A percentile compares a stretch with the other conserved stretches of the same genome.
phyloP scores from a whole-genome alignment of 2,797 vertebrate species.

The Mus spretus region DNA sequence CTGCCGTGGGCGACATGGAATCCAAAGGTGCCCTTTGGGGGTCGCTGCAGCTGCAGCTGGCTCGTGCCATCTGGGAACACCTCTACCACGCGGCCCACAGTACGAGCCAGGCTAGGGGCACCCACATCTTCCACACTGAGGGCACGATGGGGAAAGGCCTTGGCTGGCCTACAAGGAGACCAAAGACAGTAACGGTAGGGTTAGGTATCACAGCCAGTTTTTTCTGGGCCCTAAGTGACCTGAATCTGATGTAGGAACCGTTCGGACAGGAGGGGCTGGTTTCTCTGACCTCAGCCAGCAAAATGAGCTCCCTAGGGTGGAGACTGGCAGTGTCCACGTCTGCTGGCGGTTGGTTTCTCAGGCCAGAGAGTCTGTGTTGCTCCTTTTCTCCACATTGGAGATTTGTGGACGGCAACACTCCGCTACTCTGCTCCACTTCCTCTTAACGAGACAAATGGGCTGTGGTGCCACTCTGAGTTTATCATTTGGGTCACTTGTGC shows the following conservation, averaged over 20 bases:
- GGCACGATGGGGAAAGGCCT: conserved; percentile 85
- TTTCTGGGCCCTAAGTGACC: not conserved
- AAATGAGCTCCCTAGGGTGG: not conserved
- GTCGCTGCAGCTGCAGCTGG: conserved; percentile 93
- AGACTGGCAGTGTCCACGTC: not conserved
- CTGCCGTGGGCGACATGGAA: conserved; percentile 95
- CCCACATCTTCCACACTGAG: conserved; percentile 93
- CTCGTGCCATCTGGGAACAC: conserved; percentile 95
- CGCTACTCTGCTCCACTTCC: not conserved
- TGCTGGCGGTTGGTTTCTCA: too few species aligned
- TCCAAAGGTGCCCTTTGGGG: conserved; percentile 93
- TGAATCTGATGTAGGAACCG: not conserved
- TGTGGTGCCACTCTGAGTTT: not conserved
- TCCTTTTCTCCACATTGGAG: not conserved
- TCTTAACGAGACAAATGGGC: not conserved
- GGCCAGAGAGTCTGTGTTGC: not conserved
- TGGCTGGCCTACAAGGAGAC: conserved; percentile 67
- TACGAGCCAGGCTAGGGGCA: conserved; percentile 88
- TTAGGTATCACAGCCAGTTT: not conserved
- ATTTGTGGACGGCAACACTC: not conserved
- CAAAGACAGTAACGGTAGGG: not conserved
- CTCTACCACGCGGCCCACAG: conserved; percentile 92
- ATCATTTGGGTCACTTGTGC: not conserved
- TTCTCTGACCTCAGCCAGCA: too few species aligned
- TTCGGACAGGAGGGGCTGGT: not conserved